Conservation (phyloP, 2,888 invertebrate species). For the Aproaerema taeniolella region DNA sequence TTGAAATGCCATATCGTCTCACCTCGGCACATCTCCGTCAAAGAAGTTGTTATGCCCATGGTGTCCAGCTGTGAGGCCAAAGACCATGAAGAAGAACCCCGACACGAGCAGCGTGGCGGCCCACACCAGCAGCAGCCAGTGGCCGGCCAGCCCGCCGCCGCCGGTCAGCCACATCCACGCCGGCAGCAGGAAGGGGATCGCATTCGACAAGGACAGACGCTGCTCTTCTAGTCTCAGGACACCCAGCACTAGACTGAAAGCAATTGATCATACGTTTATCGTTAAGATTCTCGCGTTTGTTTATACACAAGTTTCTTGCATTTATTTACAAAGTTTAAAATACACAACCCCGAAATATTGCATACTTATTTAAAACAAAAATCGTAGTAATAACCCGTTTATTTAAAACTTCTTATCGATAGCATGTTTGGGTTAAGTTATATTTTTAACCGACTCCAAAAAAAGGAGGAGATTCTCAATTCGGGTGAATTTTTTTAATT, state of each 20-base stretch:
- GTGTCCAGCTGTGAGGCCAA: conserved; percentile 88
- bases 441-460: too few relatives aligned
- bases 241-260: conserved; percentile 36
- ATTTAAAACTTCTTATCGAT: too few relatives aligned
- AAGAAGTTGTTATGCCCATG: conserved; percentile 89
- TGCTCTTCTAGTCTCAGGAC: conserved; percentile 26
- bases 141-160: conserved; percentile 49
- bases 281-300: conserved; percentile 41
- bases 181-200: conserved; percentile 56
- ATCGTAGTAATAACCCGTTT: too few relatives aligned
- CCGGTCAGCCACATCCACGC: conserved; percentile 53
- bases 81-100: conserved; percentile 80
- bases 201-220: not conserved
- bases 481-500: too few relatives aligned
- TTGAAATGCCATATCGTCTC: too few relatives aligned
- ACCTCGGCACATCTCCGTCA: conserved; percentile 86
- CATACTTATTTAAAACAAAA: too few relatives aligned
- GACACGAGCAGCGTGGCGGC: conserved; percentile 53
- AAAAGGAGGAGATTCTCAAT: too few relatives aligned
- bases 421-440: too few relatives aligned
- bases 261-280: too few relatives aligned
- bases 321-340: too few relatives aligned
- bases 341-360: too few relatives aligned
- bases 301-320: too few relatives aligned
- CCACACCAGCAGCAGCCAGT: conserved; percentile 66